Evolutionary conservation across 2,797 vertebrate species (phyloP).

Genomic region (Parauchenoglanis punctatus): DNA sequence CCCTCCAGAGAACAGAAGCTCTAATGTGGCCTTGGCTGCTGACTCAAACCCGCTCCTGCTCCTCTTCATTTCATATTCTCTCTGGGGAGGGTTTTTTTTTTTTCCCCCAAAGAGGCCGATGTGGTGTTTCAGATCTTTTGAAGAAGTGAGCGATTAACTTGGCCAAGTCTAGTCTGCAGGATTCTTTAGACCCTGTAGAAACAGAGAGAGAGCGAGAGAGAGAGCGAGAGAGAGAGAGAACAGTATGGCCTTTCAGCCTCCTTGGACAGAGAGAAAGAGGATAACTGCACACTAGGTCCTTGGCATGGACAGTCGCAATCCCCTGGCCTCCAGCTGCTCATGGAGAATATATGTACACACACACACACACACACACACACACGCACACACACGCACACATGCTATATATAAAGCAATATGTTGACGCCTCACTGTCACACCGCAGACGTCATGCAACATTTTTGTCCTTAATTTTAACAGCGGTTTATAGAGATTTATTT

Average conservation of each 20-base stretch:
- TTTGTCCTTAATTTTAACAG: not conserved
- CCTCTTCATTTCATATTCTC: constrained; percentile 45
- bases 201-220: not conserved
- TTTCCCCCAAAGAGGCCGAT: constrained; percentile 24
- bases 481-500: not conserved
- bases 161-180: constrained; percentile 32
- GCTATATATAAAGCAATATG: not conserved
- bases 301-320: constrained; percentile 62
- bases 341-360: constrained; percentile 45
- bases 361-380: constrained; percentile 15
- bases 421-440: not conserved
- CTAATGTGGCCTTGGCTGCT: constrained; percentile 69
- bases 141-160: constrained; percentile 40
- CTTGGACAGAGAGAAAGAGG: constrained; percentile 55
- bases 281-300: constrained; percentile 72
- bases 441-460: not conserved
- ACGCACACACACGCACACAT: not conserved
- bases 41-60: constrained; percentile 63
- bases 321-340: constrained; percentile 54
- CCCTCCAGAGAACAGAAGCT: constrained; percentile 65
- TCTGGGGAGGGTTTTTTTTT: constrained; percentile 60
- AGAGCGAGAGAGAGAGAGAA: constrained; percentile 52
- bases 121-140: constrained; percentile 67
- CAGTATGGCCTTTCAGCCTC: constrained; percentile 72
- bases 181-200: constrained; percentile 10